These are phyloP conservation scores for Peromyscus californicus DNA, from an alignment of 2,113 vertebrate genomes.

Conservation along the genomic window DNA sequence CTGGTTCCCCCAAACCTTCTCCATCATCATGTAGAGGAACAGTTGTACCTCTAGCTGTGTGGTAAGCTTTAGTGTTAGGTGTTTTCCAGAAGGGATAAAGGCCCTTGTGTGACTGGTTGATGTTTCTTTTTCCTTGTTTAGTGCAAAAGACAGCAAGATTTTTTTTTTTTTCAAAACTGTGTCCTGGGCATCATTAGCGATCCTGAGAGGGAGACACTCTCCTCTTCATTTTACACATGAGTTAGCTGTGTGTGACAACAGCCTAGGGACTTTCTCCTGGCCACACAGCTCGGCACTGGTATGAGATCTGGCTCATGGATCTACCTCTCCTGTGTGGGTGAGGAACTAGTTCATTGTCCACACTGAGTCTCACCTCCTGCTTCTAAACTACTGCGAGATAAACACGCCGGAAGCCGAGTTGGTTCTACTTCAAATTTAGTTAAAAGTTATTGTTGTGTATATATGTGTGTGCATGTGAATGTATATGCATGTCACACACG, in stretches of 20 bases:
- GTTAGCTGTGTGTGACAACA: background rate
- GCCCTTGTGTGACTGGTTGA: background rate
- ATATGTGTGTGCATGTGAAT: background rate
- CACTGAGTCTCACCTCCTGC: background rate
- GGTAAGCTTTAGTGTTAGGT: background rate
- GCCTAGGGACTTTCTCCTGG: too few species aligned
- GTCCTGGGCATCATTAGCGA: background rate
- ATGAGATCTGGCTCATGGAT: background rate
- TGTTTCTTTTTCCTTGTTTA: background rate
- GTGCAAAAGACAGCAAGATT: slow-evolving; percentile 11
- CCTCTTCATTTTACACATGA: background rate
- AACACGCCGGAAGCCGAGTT: background rate
- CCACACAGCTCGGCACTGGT: background rate
- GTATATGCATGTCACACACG: background rate
- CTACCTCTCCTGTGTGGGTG: background rate
- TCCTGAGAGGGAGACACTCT: background rate
- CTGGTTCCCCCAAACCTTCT: background rate
- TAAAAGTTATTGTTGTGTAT: background rate
- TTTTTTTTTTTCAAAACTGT: background rate
- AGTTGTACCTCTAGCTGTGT: rapidly evolving
- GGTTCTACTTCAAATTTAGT: background rate
- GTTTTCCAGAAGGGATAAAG: slow-evolving; percentile 9
- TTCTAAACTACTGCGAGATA: background rate
- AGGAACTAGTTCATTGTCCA: background rate
- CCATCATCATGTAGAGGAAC: rapidly evolving